A percentile compares a stretch with the other conserved stretches of the same genome.
Conservation (phyloP, 2,113 vertebrate genomes). For the Genyomyrus donnyi region DNA sequence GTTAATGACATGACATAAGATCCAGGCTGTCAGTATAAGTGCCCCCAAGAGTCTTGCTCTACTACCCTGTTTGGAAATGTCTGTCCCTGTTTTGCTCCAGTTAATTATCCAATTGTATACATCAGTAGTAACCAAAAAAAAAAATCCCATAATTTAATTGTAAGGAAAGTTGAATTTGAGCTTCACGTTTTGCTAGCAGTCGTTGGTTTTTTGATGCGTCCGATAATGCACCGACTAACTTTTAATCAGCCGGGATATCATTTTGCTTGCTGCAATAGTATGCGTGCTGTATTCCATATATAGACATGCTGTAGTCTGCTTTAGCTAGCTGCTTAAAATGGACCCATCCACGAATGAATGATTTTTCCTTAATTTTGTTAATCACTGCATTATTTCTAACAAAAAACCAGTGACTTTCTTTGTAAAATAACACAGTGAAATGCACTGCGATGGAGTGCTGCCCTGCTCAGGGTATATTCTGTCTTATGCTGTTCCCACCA, state of each 20-base stretch:
- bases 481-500: neutral
- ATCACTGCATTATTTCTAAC: neutral
- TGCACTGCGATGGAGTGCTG: neutral
- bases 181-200: neutral
- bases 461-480: neutral
- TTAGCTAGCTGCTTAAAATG: neutral
- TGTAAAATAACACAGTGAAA: neutral
- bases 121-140: neutral
- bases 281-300: neutral
- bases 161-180: neutral
- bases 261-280: neutral
- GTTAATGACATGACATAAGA: neutral
- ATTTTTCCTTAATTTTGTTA: neutral
- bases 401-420: neutral
- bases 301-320: neutral
- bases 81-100: neutral
- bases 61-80: neutral
- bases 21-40: neutral
- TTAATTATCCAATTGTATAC: neutral
- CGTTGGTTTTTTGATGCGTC: neutral
- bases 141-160: neutral
- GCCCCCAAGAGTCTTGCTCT: neutral
- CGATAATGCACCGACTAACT: neutral
- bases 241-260: neutral
- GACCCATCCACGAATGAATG: neutral